Conservation (phyloP, 2,797 vertebrate genomes). For the Myotis planiceps region DNA sequence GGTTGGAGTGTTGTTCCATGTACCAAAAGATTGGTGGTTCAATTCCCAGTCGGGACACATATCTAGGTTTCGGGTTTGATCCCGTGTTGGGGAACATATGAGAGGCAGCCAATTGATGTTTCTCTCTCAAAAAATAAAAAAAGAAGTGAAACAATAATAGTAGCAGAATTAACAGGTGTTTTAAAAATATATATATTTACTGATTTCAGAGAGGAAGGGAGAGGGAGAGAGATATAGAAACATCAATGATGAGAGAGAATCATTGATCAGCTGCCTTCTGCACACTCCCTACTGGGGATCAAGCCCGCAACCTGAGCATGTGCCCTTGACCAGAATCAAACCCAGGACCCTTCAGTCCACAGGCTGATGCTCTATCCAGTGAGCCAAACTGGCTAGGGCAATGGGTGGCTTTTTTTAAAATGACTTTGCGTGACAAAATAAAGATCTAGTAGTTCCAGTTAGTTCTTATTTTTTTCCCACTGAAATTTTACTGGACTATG, state of each 20-base stretch:
- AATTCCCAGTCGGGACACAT: neutral
- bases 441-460: conserved; percentile 33
- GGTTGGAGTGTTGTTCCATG: neutral
- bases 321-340: too few species aligned
- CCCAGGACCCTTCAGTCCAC: too few species aligned
- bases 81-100: neutral
- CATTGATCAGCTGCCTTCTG: too few species aligned
- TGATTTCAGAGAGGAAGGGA: too few species aligned
- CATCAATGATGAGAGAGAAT: too few species aligned
- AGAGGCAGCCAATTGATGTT: neutral
- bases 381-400: too few species aligned
- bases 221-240: too few species aligned
- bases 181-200: too few species aligned
- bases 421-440: conserved; percentile 11
- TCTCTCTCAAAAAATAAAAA: neutral
- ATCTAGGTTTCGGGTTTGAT: neutral
- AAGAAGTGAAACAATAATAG: neutral
- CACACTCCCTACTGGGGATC: too few species aligned
- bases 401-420: neutral
- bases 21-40: neutral
- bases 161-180: neutral
- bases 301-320: too few species aligned
- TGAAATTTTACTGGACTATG: conserved; percentile 5
- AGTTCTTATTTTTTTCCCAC: neutral
- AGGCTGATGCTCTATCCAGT: too few species aligned